Base-by-base conservation (phyloP, 2,113 vertebrate genomes). In the Neopipo cinnamomea region DNA sequence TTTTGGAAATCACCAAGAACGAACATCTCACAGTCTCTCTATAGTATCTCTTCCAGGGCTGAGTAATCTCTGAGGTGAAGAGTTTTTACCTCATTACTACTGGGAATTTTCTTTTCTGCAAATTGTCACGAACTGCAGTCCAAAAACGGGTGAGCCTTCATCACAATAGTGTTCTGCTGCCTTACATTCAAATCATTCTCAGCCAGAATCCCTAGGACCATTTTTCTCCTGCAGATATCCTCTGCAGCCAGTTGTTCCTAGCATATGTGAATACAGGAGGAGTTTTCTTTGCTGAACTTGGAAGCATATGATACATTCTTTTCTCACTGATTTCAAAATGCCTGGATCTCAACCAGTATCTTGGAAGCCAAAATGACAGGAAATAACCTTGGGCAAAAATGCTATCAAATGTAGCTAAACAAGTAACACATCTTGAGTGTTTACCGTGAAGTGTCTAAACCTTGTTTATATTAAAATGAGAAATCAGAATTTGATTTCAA, bases 141-240 rank as follows among this genome's bases (percentile, higher is more conserved):
- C 22, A 59, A 79, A 62, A 67, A 6, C 20, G 35, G 22, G 39
- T 17, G 21, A 84, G 33, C 8, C 18, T 62, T 63, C n/a, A 78
- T 42, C 9, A 41, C 9, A 20, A 11, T 0, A 0, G 10, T 62
- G 37, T 3, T 8, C 20, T 44, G 9, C 23, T 39, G 14, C 35
- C 35, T 88, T 22, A 31, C 30, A 18, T 27, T 44, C 30, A 44
- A 31, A 17, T 56, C 33, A 44, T 52, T 81, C 33, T 80, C 81
- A 42, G 10, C 6, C 8, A 44, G 53, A 84, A 72, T 17, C 4
- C 21, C 11, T 25, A 42, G 25, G 28, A 4, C 15, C 11, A 52
- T 0, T 58, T 70, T 28, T 18, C 4, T 0, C 14, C 31, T 75
- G 41, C 35, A 70, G 19, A 44, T 70, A n/a, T 10, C 8, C 11